Conservation (phyloP, 2,797 vertebrate species). For the Aulostomus chinensis region DNA sequence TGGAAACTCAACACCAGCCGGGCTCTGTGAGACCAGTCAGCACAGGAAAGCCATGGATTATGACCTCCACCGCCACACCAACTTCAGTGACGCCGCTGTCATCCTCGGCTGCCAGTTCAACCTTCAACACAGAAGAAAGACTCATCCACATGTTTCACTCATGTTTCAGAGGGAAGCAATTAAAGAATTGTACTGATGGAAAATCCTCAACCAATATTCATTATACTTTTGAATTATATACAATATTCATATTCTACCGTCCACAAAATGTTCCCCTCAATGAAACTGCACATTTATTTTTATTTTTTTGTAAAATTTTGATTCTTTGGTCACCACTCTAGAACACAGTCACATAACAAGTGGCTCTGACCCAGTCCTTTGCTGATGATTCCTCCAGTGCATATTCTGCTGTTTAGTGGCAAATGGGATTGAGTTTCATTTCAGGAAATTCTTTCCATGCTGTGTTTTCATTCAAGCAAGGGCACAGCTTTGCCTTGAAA, state of each 20-base stretch:
- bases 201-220: slow-evolving; percentile 13
- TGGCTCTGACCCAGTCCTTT: slow-evolving; percentile 45
- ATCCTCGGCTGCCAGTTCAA: slow-evolving; percentile 38
- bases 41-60: slow-evolving; percentile 74
- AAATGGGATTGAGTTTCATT: slow-evolving; percentile 80
- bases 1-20: slow-evolving; percentile 72
- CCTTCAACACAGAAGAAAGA: slow-evolving; percentile 12
- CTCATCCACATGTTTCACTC: slow-evolving; percentile 8
- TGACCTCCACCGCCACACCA: slow-evolving; percentile 40
- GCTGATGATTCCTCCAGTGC: slow-evolving; percentile 65
- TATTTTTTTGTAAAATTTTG: neutral
- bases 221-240: slow-evolving; percentile 5
- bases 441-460: slow-evolving; percentile 81
- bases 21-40: slow-evolving; percentile 45
- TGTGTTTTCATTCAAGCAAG: slow-evolving; percentile 65
- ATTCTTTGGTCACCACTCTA: slow-evolving; percentile 21
- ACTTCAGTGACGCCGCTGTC: slow-evolving; percentile 49
- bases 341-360: slow-evolving; percentile 34
- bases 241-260: slow-evolving; percentile 25
- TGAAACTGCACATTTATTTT: neutral
- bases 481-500: slow-evolving; percentile 51
- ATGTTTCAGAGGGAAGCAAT: slow-evolving; percentile 8
- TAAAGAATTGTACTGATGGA: slow-evolving; percentile 9
- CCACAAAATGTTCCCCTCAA: slow-evolving; percentile 6
- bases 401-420: slow-evolving; percentile 77